A percentile compares a stretch with the other conserved stretches of the same genome.
phyloP scores from a whole-genome alignment of 1,140 invertebrate genomes.

The Notospermus geniculatus region DNA sequence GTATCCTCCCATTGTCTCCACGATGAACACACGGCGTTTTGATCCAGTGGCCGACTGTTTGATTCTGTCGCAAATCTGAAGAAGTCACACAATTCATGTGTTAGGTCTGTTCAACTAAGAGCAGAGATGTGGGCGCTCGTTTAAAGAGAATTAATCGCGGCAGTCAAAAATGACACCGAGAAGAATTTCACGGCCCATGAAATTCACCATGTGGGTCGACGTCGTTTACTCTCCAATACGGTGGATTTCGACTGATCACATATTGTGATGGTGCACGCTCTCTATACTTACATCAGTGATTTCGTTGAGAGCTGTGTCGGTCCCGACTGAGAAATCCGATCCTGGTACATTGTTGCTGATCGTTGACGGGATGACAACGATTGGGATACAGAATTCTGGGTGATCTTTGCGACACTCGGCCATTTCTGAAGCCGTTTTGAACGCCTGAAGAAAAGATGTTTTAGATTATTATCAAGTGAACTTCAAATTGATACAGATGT shows the following conservation, averaged over 20 bases:
- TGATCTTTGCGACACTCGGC: conserved; percentile 72
- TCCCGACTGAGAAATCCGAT: conserved; percentile 96
- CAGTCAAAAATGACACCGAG: too few relatives aligned
- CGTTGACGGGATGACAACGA: conserved; percentile 95
- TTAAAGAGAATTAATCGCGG: too few relatives aligned
- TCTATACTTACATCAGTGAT: conserved; percentile 82
- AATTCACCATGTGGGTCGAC: too few relatives aligned
- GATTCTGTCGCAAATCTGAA: conserved; percentile 92
- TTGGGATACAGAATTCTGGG: conserved; percentile 89
- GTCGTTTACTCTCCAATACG: too few relatives aligned
- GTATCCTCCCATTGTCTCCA: conserved; percentile 99
- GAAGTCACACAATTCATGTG: too few relatives aligned
- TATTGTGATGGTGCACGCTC: too few relatives aligned
- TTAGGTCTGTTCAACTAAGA: too few relatives aligned
- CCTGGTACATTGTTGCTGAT: conserved; percentile 83
- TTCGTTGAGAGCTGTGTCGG: conserved; percentile 97
- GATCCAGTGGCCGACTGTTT: conserved; percentile 62
- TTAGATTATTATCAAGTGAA: too few relatives aligned
- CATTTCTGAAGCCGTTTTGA: conserved; percentile 81
- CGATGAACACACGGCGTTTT: conserved; percentile 73
- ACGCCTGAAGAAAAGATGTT: conserved; percentile 66
- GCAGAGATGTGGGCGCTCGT: too few relatives aligned
- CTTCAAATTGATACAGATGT: too few relatives aligned
- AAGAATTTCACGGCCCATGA: too few relatives aligned
- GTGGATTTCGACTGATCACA: too few relatives aligned